A percentile compares a stretch with the other conserved stretches of the same genome.
Conservation (phyloP, 2,113 vertebrate genomes). For the Pygoscelis antarcticus region DNA sequence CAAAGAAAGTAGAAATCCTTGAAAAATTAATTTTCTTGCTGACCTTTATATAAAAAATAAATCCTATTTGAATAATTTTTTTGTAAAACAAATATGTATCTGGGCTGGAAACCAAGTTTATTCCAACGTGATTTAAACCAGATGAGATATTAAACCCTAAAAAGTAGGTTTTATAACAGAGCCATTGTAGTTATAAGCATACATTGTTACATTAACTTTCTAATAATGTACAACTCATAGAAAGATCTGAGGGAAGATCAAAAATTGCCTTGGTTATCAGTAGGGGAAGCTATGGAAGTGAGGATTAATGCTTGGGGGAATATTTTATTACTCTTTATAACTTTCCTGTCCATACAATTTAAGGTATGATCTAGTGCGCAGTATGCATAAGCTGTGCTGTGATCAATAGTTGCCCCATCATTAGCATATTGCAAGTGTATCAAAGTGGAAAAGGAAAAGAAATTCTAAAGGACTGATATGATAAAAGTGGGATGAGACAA, state of each 20-base stretch:
- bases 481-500: not conserved
- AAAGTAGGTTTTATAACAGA: constrained; percentile 27
- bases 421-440: not conserved
- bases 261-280: not conserved
- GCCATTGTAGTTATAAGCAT: not conserved
- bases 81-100: not conserved
- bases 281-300: not conserved
- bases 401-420: not conserved
- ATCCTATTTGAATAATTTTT: not conserved
- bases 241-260: not conserved
- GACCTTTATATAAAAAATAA: constrained; percentile 34
- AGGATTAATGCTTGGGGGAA: not conserved
- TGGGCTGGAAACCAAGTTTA: constrained; percentile 26
- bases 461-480: not conserved
- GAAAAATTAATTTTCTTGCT: not conserved
- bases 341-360: not conserved
- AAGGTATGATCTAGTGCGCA: not conserved
- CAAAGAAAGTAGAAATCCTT: not conserved
- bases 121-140: not conserved
- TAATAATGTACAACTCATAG: not conserved
- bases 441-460: not conserved
- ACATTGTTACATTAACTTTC: not conserved
- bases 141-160: not conserved
- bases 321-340: not conserved
- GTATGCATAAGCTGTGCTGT: not conserved